Conservation (phyloP, 2,888 invertebrate species). For the Anagyrus pseudococci region DNA sequence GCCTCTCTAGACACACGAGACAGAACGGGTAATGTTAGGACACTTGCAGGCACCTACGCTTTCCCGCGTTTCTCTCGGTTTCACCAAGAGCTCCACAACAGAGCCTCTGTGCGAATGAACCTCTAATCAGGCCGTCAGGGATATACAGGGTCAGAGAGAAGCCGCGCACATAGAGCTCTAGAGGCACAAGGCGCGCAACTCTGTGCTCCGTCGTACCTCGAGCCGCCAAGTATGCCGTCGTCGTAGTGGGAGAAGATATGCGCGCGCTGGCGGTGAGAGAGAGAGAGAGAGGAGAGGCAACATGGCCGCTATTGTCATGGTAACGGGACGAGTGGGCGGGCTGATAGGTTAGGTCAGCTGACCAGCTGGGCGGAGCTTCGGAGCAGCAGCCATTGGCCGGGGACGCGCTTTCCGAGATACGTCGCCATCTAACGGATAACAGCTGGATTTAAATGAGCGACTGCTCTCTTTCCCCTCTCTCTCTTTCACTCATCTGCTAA, state of each 20-base stretch:
- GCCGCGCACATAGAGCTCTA: no score
- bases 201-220: no score
- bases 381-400: slow-evolving; percentile 54
- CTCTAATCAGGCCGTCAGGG: slow-evolving; percentile 6
- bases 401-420: slow-evolving; percentile 47
- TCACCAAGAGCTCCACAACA: no score
- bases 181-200: no score
- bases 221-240: no score
- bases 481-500: not conserved
- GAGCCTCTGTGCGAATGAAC: slow-evolving; percentile 7
- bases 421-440: slow-evolving; percentile 55
- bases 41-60: slow-evolving; percentile 18
- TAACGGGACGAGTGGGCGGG: slow-evolving; percentile 41
- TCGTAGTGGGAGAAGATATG: no score
- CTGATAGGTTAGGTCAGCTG: slow-evolving; percentile 42
- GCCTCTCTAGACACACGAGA: no score
- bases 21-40: no score
- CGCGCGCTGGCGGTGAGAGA: no score
- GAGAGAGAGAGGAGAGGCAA: no score
- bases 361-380: slow-evolving; percentile 49
- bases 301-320: slow-evolving; percentile 57
- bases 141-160: slow-evolving; percentile 45
- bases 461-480: not conserved
- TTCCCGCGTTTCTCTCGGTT: slow-evolving; percentile 35
- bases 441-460: not conserved